Base-by-base conservation (phyloP, 2,113 vertebrate genomes). In the Mesembrinibis cayennensis region DNA sequence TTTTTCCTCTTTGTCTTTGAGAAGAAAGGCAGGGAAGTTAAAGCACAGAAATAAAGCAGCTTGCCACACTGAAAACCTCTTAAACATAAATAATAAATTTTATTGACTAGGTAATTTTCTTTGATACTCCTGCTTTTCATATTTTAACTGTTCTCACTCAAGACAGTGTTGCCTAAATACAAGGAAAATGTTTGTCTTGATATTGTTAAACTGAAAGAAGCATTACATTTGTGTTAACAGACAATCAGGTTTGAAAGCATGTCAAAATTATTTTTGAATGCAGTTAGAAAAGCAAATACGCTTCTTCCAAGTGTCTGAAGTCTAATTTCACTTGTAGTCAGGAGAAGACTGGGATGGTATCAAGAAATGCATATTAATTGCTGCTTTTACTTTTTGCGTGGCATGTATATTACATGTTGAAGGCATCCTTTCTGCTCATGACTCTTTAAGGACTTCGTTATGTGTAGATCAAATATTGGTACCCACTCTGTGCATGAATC, bases 81-180 rank as follows among this genome's bases (percentile, higher is more conserved):
- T 69, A 77, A 87, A 88, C 25, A 40, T 84, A 84, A 94, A 95
- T 82, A 91, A 90, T 79, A 56, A 95, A 82, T 10, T 76, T 87
- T 78, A 82, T 82, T 91, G 74, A 38, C 44, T 70, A 58, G 53
- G 63, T 85, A 85, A 82, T 73, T 95, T 58, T 72, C 36, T 78
- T 84, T 95, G 67, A 85, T 88, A 52, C 29, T 82, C 29, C 59
- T 65, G 42, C 30, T 78, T 89, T 82, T 85, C 20, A 9, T 82
- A 62, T 58, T 87, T 52, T 69, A 80, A 50, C 74, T 66, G 22
- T 55, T 87, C 50, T 66, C 1, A 1, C 16, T 91, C 67, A 59
- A 90, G 58, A 85, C 14, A 78, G 16, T n/a, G 53, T 32, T 78
- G 26, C 44, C 17, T 82, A 32, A 61, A 70, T 53, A 56, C 55